Conservation (phyloP, 2,797 vertebrate genomes). For the Oreochromis mossambicus region DNA sequence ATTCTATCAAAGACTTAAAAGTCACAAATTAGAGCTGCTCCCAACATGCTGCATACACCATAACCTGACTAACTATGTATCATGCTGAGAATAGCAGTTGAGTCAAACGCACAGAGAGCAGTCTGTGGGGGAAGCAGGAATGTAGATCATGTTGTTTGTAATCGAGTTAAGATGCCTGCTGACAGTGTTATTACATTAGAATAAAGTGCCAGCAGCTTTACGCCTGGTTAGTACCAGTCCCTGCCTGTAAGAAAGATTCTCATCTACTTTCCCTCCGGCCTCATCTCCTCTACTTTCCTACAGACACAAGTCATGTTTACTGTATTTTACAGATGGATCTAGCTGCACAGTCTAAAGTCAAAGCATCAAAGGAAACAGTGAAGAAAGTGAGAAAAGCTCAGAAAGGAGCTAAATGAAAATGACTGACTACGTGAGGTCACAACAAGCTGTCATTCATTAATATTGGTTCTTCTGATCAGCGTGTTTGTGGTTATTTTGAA, state of each 20-base stretch:
- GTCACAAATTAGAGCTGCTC: neutral
- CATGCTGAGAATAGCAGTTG: neutral
- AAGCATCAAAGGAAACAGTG: neutral
- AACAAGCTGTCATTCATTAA: neutral
- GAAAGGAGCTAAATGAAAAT: neutral
- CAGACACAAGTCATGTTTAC: neutral
- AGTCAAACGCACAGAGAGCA: conserved; percentile 2
- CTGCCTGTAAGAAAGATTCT: neutral
- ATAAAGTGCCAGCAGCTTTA: conserved; percentile 15
- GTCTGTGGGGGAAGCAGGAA: conserved; percentile 43
- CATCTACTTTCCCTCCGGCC: neutral
- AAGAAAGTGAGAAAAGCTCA: neutral
- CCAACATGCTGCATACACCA: neutral
- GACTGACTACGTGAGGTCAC: neutral
- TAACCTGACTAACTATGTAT: neutral
- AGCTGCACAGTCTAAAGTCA: neutral
- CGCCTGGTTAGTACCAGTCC: neutral
- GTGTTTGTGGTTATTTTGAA: rapidly evolving
- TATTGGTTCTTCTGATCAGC: neutral
- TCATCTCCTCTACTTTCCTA: neutral
- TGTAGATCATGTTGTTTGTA: conserved; percentile 44
- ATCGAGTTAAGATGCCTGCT: conserved; percentile 60
- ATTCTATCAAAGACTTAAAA: neutral
- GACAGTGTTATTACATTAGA: conserved; percentile 59
- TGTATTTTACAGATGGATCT: neutral